These are phyloP conservation scores for Unio pictorum DNA, from an alignment of 2,888 invertebrate species.

Conservation along the genomic window DNA sequence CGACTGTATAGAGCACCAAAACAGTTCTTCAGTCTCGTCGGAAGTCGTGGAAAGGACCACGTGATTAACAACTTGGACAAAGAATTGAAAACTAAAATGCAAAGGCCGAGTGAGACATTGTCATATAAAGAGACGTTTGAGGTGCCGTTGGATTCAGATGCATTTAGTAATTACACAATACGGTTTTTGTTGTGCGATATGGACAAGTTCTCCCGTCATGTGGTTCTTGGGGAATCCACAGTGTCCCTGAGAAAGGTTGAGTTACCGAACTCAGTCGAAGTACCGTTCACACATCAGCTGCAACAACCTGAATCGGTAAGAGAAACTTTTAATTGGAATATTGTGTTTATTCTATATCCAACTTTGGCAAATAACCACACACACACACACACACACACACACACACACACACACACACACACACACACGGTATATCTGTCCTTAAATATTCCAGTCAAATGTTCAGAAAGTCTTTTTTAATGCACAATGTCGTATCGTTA, in stretches of 20 bases:
- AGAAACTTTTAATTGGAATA: neutral
- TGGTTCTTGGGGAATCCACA: slow-evolving; percentile 51
- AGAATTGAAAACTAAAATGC: slow-evolving; percentile 59
- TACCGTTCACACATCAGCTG: slow-evolving; percentile 38
- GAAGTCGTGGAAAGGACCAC: slow-evolving; percentile 33
- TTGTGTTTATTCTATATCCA: neutral
- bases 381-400: too few relatives aligned
- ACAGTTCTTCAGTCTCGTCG: slow-evolving; percentile 51
- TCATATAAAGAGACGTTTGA: slow-evolving; percentile 54
- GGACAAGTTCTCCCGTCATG: slow-evolving; percentile 57
- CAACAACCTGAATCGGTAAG: slow-evolving; percentile 44
- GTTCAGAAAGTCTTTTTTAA: too few relatives aligned
- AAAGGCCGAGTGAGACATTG: slow-evolving; percentile 45
- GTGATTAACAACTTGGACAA: slow-evolving; percentile 51
- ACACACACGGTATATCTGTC: too few relatives aligned
- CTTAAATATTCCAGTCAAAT: too few relatives aligned
- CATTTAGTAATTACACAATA: slow-evolving; percentile 38
- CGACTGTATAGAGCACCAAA: slow-evolving; percentile 52
- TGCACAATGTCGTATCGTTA: too few relatives aligned
- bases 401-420: too few relatives aligned
- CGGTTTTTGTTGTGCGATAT: slow-evolving; percentile 57
- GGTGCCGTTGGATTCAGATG: slow-evolving; percentile 33
- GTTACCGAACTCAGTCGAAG: slow-evolving; percentile 25
- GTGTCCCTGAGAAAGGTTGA: slow-evolving; percentile 38
- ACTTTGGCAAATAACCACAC: neutral